These are phyloP conservation scores for Drosophila prolongata DNA, from an alignment of 2,888 invertebrate genomes.

Conservation along the genomic window DNA sequence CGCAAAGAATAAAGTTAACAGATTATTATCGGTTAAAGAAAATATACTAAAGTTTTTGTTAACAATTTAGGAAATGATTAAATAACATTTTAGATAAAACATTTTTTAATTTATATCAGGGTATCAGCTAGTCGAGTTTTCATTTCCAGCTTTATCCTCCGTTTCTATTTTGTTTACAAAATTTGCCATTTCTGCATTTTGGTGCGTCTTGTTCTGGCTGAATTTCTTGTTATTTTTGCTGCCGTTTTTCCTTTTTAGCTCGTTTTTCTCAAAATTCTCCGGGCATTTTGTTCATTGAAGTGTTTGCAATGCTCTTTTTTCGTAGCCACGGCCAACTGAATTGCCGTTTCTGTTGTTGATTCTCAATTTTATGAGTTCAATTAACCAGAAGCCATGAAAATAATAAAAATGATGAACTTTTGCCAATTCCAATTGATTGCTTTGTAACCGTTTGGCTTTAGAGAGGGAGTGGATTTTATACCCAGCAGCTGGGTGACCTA, in stretches of 20 bases:
- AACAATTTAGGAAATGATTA: no score
- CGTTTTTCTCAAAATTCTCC: conserved; percentile 20
- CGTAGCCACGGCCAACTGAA: conserved; percentile 45
- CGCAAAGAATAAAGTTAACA: no score
- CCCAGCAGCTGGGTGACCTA: conserved; percentile 21
- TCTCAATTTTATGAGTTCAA: conserved; percentile 62
- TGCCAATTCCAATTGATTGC: conserved; percentile 69
- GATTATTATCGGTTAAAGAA: no score
- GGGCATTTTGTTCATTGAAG: conserved; percentile 49
- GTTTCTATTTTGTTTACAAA: conserved; percentile 42
- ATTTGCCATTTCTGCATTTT: conserved; percentile 41
- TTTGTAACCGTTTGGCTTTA: conserved; percentile 17
- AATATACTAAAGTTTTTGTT: no score
- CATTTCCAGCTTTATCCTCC: not conserved
- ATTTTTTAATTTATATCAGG: not conserved
- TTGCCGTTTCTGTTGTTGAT: conserved; percentile 35
- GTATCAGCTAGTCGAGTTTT: not conserved
- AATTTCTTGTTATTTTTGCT: conserved; percentile 19
- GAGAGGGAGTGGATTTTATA: conserved; percentile 4
- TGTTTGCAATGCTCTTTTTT: conserved; percentile 51
- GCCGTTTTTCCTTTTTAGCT: conserved; percentile 24
- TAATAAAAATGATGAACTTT: conserved; percentile 57
- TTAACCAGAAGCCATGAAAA: conserved; percentile 73
- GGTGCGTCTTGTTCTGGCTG: conserved; percentile 33
- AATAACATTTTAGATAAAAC: no score